phyloP scores from a whole-genome alignment of 2,888 invertebrate species.

The Campoletis raptor region DNA sequence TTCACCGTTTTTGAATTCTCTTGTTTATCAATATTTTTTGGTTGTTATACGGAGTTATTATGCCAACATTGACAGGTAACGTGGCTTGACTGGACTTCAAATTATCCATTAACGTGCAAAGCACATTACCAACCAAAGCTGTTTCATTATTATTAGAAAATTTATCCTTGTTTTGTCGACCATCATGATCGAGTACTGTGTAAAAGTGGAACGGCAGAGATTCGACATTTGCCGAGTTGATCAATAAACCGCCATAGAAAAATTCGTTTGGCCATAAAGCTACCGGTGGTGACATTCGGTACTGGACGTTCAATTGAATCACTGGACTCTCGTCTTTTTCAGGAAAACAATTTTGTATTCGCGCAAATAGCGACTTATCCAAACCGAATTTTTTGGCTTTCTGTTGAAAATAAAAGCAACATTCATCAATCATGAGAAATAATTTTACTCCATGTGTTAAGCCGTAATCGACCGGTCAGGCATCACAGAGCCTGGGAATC shows the following conservation, averaged over 20 bases:
- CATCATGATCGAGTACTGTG: conserved; percentile 87
- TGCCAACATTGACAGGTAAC: conserved; percentile 85
- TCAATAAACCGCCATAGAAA: conserved; percentile 88
- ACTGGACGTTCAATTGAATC: conserved; percentile 89
- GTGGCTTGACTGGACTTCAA: conserved; percentile 79
- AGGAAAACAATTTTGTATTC: conserved; percentile 88
- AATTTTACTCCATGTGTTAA: neutral
- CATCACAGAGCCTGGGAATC: too few species aligned
- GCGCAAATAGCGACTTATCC: conserved; percentile 91
- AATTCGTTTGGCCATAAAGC: conserved; percentile 91
- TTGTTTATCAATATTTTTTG: conserved; percentile 85
- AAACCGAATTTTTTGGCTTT: conserved; percentile 90
- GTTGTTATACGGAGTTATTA: conserved; percentile 90
- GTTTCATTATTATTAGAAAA: conserved; percentile 88
- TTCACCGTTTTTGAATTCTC: conserved; percentile 76
- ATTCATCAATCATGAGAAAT: neutral
- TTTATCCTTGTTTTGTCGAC: conserved; percentile 82
- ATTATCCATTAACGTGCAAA: conserved; percentile 84
- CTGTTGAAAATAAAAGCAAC: conserved; percentile 83
- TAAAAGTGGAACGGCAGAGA: conserved; percentile 86
- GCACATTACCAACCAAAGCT: conserved; percentile 86
- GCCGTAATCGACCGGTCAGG: too few species aligned
- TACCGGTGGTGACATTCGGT: conserved; percentile 94
- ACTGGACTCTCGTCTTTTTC: conserved; percentile 84
- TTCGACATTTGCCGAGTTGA: conserved; percentile 73